Base-by-base conservation (phyloP, 2,113 vertebrate genomes). In the Periophthalmus modestus region DNA sequence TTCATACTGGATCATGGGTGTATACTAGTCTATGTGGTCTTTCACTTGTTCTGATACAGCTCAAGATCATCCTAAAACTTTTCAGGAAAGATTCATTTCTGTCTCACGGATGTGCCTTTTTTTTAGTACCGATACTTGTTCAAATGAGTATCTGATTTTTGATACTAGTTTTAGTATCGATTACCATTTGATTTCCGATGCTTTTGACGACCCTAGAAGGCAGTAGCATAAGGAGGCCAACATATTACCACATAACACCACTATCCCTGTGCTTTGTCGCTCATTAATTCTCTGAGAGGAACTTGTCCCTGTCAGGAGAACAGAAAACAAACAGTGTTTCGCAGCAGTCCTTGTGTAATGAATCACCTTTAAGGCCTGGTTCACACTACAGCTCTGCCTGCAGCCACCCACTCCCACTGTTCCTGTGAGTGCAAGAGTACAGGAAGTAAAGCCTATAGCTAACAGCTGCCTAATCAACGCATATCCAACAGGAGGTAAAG, bases 271-370 rank as follows among this genome's bases (percentile, higher is more conserved):
- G 62, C 39, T 65, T 63, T 43, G 34, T 34, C 16, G 16, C 62
- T 48, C 66, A 67, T 67, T 67, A 67, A 67, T 67, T 67, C 66
- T 16, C 43, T 0, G 13, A 47, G 39, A 24, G 19, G 43, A 15
- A n/a, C 43, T 47, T 48, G 66, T 48, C 66, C 66, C 47, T 67
- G 66, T 67, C 66, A 67, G 66, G 48, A 13, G 23, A 67, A 48
- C 39, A 21, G 21, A 43, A 67, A 24, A 67, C 66, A 67, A 24
- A 46, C 39, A 47, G 66, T 67, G n/a, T 67, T 24, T 67, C 43
- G 5, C 43, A 16, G 66, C 66, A 67, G 65, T 47, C 65, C 21
- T 67, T 48, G 21, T 23, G 46, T 67, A 48, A 67, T 48, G 66
- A 48, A 16, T 67, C 66, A 67, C 66, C 66, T 67, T 67, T 48